phyloP scores from a whole-genome alignment of 30 jellyfish, hydroid and myxozoan genomes.

The Hydractinia symbiolongicarpus region DNA sequence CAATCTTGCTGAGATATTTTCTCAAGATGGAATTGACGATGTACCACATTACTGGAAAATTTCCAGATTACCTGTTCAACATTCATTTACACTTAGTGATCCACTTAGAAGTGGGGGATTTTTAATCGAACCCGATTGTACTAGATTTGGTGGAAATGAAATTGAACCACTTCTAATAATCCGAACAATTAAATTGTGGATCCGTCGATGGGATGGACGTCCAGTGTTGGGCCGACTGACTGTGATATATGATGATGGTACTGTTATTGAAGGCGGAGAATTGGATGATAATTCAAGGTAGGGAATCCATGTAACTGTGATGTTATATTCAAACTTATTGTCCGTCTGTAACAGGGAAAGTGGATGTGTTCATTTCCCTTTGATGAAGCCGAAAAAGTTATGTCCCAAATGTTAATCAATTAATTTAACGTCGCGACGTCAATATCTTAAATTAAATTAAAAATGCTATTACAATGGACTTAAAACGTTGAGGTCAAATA shows the following conservation, averaged over 20 bases:
- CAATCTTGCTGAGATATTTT: neutral
- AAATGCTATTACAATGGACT: no score
- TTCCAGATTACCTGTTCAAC: neutral
- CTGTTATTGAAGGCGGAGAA: neutral
- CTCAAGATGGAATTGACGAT: neutral
- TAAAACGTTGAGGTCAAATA: no score
- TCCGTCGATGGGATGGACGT: slow-evolving; percentile 79
- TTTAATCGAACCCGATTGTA: neutral
- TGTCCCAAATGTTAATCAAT: no score
- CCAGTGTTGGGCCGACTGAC: slow-evolving; percentile 56
- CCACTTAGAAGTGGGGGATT: neutral
- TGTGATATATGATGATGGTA: slow-evolving; percentile 10
- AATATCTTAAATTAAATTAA: no score
- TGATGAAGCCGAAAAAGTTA: no score
- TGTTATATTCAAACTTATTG: no score
- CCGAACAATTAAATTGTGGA: slow-evolving; percentile 48
- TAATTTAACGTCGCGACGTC: no score
- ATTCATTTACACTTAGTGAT: neutral
- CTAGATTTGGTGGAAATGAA: neutral
- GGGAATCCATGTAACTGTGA: no score
- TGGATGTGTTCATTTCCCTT: no score
- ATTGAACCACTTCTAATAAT: neutral
- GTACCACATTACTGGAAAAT: neutral
- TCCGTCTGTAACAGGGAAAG: no score
- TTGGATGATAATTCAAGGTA: no score